phyloP scores from a whole-genome alignment of 64 coral and sea anemone species.

The Astreopora myriophthalma region DNA sequence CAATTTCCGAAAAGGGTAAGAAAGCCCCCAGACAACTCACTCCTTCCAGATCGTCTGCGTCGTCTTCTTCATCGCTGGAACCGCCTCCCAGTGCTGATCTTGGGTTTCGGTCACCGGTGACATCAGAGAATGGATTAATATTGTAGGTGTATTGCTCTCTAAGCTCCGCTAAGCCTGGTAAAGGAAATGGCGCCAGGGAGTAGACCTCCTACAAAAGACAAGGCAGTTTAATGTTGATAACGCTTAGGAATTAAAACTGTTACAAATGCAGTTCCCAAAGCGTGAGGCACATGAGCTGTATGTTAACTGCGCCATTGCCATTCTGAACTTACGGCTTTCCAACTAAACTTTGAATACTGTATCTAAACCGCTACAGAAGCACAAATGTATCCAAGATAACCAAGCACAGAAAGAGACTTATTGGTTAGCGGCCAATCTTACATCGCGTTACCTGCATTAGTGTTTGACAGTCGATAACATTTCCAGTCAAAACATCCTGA shows the following conservation, averaged over 20 bases:
- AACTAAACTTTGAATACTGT: too few species aligned
- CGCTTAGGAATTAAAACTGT: background rate
- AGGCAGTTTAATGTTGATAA: background rate
- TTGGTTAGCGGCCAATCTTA: too few species aligned
- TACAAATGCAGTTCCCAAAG: too few species aligned
- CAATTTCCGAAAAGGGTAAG: constrained; percentile 88
- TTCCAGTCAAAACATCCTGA: constrained; percentile 79
- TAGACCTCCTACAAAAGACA: constrained; percentile 80
- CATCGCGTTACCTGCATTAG: constrained; percentile 75
- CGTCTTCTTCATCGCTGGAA: constrained; percentile 98
- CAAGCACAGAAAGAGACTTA: too few species aligned
- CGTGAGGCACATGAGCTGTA: background rate
- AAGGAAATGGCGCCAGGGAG: constrained; percentile 89
- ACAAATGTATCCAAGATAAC: too few species aligned
- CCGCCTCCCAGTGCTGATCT: constrained; percentile 65
- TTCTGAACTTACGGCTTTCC: background rate
- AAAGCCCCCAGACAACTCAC: constrained; percentile 88
- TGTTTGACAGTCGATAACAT: constrained; percentile 80
- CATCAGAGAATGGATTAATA: constrained; percentile 90
- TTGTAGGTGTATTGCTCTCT: constrained; percentile 97
- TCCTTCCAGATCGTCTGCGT: constrained; percentile 78
- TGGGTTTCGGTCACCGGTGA: background rate
- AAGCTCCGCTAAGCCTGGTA: constrained; percentile 92
- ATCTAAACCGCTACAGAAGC: too few species aligned
- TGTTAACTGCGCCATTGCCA: background rate